These are phyloP conservation scores for Paramormyrops hopkinsi DNA, from an alignment of 2,797 vertebrate species.

Conservation along the genomic window DNA sequence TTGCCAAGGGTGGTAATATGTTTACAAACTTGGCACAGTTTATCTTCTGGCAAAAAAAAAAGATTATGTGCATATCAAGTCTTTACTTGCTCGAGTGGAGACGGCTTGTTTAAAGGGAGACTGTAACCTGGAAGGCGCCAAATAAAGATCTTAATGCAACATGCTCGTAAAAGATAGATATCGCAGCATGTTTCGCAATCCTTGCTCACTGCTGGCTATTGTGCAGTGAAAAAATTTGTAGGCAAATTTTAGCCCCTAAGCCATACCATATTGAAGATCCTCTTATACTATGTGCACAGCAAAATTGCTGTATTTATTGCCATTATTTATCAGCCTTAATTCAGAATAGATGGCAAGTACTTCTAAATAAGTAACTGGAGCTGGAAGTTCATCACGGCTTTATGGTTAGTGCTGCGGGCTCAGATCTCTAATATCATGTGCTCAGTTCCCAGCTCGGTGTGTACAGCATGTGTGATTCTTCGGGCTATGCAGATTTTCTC, in stretches of 20 bases:
- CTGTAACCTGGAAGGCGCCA: slow-evolving; percentile 1
- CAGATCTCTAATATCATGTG: background rate
- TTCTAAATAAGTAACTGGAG: background rate
- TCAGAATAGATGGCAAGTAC: background rate
- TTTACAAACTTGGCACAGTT: slow-evolving; percentile 19
- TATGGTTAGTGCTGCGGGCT: background rate
- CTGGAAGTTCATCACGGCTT: background rate
- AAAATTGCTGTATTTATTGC: background rate
- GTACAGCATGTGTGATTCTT: background rate
- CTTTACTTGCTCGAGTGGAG: slow-evolving; percentile 21
- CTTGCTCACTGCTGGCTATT: background rate
- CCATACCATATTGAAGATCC: background rate
- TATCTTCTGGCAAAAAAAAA: background rate
- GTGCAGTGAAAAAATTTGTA: background rate
- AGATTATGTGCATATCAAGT: slow-evolving; percentile 14
- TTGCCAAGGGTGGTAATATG: background rate
- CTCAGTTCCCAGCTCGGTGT: background rate
- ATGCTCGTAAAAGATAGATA: background rate
- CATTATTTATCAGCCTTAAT: background rate
- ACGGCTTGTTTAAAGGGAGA: background rate
- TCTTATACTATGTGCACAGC: background rate
- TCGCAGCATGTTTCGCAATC: background rate
- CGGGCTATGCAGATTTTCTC: background rate
- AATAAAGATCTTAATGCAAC: background rate
- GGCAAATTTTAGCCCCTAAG: background rate